These are phyloP conservation scores for Cathartes aura DNA, from an alignment of 2,113 vertebrate species.

Conservation along the genomic window DNA sequence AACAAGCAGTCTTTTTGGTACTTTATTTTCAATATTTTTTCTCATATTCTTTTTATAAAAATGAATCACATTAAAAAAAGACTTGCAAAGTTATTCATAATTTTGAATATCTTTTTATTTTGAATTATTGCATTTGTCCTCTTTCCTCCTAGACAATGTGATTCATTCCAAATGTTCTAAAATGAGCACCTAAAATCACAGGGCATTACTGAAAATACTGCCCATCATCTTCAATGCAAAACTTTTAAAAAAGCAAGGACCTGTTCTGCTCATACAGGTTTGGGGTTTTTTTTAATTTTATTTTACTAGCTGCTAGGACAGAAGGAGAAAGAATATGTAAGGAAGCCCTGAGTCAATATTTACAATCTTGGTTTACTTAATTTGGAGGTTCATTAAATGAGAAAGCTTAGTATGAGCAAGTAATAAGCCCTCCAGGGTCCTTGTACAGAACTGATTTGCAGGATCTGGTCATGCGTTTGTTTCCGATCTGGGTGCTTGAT, in stretches of 20 bases:
- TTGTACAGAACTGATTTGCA: not conserved
- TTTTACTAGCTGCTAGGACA: not conserved
- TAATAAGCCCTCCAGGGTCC: not conserved
- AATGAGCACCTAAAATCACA: not conserved
- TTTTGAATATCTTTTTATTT: not conserved
- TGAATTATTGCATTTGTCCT: not conserved
- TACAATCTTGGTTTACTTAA: not conserved
- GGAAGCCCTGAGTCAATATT: fast-evolving
- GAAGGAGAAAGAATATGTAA: not conserved
- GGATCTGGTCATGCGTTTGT: not conserved
- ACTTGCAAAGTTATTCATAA: not conserved
- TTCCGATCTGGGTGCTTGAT: not conserved
- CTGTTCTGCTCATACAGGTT: not conserved
- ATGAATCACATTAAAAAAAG: not conserved
- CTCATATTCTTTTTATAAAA: not conserved
- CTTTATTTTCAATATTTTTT: not conserved
- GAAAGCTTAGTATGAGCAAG: not conserved
- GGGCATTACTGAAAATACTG: not conserved
- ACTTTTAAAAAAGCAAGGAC: not conserved
- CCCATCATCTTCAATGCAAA: not conserved
- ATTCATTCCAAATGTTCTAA: not conserved
- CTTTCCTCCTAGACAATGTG: not conserved
- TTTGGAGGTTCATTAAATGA: not conserved
- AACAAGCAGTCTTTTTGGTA: not conserved
- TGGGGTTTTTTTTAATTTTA: not conserved